phyloP scores from a whole-genome alignment of 2,797 vertebrate genomes.

The Rousettus madagascariensis region DNA sequence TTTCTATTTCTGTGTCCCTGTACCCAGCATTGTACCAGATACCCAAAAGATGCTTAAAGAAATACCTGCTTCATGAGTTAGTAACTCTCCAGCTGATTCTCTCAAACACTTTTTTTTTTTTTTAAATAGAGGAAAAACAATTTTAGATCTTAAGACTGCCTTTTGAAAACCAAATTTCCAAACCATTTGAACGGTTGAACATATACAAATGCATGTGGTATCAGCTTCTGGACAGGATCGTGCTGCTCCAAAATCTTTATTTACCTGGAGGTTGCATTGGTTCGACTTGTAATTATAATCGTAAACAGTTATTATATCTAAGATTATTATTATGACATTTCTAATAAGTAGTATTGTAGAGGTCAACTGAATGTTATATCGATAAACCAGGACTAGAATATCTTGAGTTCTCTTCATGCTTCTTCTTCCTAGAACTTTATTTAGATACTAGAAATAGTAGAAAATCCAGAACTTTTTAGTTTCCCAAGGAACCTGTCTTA shows the following conservation, averaged over 20 bases:
- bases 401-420: neutral
- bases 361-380: conserved; percentile 22
- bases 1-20: conserved; percentile 10
- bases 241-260: neutral
- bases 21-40: neutral
- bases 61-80: neutral
- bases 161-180: conserved; percentile 48
- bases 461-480: neutral
- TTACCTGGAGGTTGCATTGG: neutral
- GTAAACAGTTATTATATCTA: conserved; percentile 44
- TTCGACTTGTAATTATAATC: conserved; percentile 1
- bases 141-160: conserved; percentile 34
- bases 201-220: neutral
- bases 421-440: conserved; percentile 26
- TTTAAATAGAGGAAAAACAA: conserved; percentile 1
- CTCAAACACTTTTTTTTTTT: neutral
- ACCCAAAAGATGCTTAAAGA: neutral
- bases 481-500: conserved; percentile 9
- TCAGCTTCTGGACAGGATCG: neutral
- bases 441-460: conserved; percentile 27
- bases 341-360: conserved; percentile 51
- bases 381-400: conserved; percentile 44
- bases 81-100: neutral
- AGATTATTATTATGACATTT: conserved; percentile 45
- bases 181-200: neutral